Conservation (phyloP, 2,888 invertebrate genomes). For the Furcula furcula region DNA sequence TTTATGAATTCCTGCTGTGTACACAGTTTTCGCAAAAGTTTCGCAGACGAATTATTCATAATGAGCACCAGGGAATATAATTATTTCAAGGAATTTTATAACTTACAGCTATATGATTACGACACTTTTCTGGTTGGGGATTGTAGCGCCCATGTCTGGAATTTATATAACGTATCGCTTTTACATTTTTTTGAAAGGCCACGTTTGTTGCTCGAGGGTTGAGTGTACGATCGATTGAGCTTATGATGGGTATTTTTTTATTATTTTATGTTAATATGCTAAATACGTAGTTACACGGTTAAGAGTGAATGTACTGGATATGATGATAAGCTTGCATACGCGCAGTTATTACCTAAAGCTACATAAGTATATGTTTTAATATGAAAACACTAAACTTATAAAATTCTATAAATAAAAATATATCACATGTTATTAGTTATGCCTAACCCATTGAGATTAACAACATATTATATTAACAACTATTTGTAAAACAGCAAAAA, state of each 20-base stretch:
- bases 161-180: constrained; percentile 60
- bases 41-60: constrained; percentile 71
- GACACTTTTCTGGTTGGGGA: constrained; percentile 57
- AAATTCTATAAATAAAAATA: too few relatives aligned
- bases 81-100: constrained; percentile 57
- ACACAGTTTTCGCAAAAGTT: constrained; percentile 69
- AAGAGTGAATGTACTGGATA: constrained; percentile 26
- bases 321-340: constrained; percentile 14
- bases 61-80: constrained; percentile 55
- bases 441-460: too few relatives aligned
- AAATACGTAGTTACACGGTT: constrained; percentile 56
- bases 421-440: too few relatives aligned
- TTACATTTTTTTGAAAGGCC: constrained; percentile 53
- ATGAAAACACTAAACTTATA: too few relatives aligned
- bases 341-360: too few relatives aligned
- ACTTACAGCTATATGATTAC: constrained; percentile 60
- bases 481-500: too few relatives aligned
- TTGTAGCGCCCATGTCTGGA: constrained; percentile 59
- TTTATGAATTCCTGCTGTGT: constrained; percentile 69
- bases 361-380: too few relatives aligned
- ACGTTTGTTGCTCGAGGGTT: constrained; percentile 66
- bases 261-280: constrained; percentile 68
- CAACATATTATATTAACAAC: too few relatives aligned
- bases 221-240: constrained; percentile 57
- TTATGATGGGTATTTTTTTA: constrained; percentile 72